Base-by-base conservation (phyloP, 2,797 vertebrate genomes). In the Rachycentron canadum region DNA sequence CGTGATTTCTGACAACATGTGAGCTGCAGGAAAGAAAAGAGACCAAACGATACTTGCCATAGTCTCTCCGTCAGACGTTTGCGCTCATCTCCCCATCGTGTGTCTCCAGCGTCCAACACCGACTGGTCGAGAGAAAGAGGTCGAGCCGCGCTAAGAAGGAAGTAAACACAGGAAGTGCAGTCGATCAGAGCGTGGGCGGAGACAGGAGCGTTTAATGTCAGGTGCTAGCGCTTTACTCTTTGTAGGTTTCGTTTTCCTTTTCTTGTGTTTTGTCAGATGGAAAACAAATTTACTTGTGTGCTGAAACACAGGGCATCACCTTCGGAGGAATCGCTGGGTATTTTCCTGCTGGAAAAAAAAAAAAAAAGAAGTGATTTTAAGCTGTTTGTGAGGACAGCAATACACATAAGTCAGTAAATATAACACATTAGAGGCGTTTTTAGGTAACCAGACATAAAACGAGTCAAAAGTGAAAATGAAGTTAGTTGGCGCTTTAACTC, bases 211-310 rank as follows among this genome's bases (percentile, higher is more conserved):
- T 55, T 66, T 57, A 7, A 68, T n/a, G 69, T 85, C 38, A 79
- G 25, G 16, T 63, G 55, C 19, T 36, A 14, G 7, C 13, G n/a
- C 10, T 17, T 11, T 32, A 3, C 68, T 36, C 25, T 56, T 0
- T n/a, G 55, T 30, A 32, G 17, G 64, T 91, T 92, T 91, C 87
- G 86, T 80, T 91, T 90, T 89, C 85, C 73, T 28, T 84, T 77
- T 84, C 17, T 68, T 32, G 13, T n/a, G 38, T 65, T 69, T 57
- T 30, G 21, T 79, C 55, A 59, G 2, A 72, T 47, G 60, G 62
- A 83, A 85, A 86, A 49, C 60, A 82, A 6, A 53, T 79, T 40
- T 58, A 10, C 17, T 3, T 3, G 0, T 8, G 2, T 21, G 45
- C 16, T 19, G 30, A 49, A 59, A 64, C 40, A 21, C 40, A 73